Base-by-base conservation (phyloP, 2,113 vertebrate species). In the Paralichthys olivaceus region DNA sequence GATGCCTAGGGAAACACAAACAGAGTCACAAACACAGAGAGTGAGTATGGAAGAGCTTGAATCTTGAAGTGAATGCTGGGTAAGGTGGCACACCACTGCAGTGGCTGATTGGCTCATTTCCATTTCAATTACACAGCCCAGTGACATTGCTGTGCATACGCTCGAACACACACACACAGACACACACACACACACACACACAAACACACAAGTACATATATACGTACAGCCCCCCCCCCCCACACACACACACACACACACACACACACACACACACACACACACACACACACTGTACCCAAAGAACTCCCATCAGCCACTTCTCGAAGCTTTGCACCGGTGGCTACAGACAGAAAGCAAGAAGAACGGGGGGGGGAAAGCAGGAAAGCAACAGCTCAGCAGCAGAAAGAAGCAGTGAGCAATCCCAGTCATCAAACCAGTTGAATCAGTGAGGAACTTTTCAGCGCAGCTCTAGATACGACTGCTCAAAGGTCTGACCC, bases 111-210 rank as follows among this genome's bases (percentile, higher is more conserved):
- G 96, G 96, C 95, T 94, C 86, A 91, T 90, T 96, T 96, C 96
- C 95, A 96, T 95, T 94, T 94, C 94, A 96, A 96, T 97, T 96
- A 97, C 94, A 96, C 94, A 97, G 96, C 91, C 93, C 93, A 96
- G 90, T 92, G 94, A 93, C 94, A 95, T 87, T 80, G 93, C 92
- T 89, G 92, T 89, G 84, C 56, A 60, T 53, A 84, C 80, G 71
- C 77, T 71, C 72, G n/a, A 69, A 59, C 81, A 78, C 80, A 62
- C 64, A 62, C 66, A 60, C 76, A 70, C 78, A 22, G 22, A 68
- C 81, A 55, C 59, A 15, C 26, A 34, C 40, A 49, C 29, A 20
- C 28, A 65, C 81, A 55, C 59, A 17, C 26, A 40, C 40, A 49
- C 29, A 65, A 62, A 77, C 69, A 75, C 49, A 86, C 55, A 80